Evolutionary conservation across 2,888 invertebrate genomes (phyloP).

Genomic region (Philonicus albiceps): DNA sequence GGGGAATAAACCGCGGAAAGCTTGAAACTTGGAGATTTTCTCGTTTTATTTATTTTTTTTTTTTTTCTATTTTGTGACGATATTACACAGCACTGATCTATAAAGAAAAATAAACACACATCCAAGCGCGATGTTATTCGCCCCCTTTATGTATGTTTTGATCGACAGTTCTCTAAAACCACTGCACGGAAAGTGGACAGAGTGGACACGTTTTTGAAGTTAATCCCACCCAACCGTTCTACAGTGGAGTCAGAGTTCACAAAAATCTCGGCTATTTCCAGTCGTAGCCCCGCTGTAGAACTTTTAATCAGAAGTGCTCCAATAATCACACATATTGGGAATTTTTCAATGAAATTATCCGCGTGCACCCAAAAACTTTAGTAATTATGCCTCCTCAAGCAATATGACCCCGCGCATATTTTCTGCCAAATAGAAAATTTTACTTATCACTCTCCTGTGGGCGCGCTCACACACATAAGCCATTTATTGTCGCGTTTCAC

Average conservation of each 20-base stretch:
- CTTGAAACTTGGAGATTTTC: slow-evolving; percentile 16
- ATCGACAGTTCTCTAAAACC: background rate
- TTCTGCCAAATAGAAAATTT: slow-evolving; percentile 24
- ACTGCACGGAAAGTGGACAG: background rate
- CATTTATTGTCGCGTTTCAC: background rate
- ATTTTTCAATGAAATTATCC: background rate
- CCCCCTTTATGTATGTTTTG: slow-evolving; percentile 17
- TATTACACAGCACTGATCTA: slow-evolving; percentile 21
- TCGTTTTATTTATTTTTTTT: background rate
- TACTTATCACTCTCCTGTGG: background rate
- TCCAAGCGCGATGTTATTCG: background rate
- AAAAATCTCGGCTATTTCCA: background rate
- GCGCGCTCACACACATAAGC: background rate
- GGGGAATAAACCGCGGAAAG: slow-evolving; percentile 20
- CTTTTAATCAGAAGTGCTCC: background rate
- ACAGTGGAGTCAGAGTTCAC: background rate
- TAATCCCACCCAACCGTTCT: background rate
- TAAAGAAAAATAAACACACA: slow-evolving; percentile 32
- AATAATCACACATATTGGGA: background rate
- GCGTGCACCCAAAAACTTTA: background rate
- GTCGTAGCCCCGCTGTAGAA: background rate
- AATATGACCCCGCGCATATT: background rate
- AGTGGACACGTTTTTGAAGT: background rate
- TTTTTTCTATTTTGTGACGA: background rate
- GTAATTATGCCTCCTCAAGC: background rate